Evolutionary conservation across 2,888 invertebrate genomes (phyloP).

Genomic region (Tenthredo amoena): DNA sequence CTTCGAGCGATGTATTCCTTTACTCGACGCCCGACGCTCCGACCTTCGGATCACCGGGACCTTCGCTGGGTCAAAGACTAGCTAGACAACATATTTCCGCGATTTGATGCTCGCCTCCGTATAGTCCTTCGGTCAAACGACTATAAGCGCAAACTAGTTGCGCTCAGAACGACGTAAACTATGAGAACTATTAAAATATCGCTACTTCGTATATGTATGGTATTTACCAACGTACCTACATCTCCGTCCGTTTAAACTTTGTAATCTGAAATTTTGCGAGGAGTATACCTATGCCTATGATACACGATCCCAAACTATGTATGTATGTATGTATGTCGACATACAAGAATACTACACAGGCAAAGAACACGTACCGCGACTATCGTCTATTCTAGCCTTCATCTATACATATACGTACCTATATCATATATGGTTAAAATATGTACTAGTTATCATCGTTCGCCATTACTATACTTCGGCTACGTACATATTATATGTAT

Average conservation of each 20-base stretch:
- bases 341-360: background rate
- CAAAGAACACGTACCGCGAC: background rate
- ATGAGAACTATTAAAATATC: background rate
- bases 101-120: background rate
- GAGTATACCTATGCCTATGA: background rate
- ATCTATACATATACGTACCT: background rate
- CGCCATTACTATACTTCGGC: background rate
- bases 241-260: background rate
- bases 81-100: conserved; percentile 49
- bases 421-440: background rate
- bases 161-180: background rate
- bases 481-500: background rate
- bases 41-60: conserved; percentile 44
- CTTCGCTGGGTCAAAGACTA: conserved; percentile 49
- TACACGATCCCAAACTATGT: background rate
- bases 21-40: conserved; percentile 31
- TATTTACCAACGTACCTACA: background rate
- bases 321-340: background rate
- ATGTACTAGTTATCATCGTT: conserved; percentile 24
- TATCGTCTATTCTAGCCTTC: background rate
- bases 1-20: background rate
- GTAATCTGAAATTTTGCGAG: background rate
- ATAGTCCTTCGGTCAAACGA: background rate
- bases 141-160: conserved; percentile 6
- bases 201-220: background rate